phyloP scores from a whole-genome alignment of 2,888 invertebrate species.

The Cosmorhoe ocellata region DNA sequence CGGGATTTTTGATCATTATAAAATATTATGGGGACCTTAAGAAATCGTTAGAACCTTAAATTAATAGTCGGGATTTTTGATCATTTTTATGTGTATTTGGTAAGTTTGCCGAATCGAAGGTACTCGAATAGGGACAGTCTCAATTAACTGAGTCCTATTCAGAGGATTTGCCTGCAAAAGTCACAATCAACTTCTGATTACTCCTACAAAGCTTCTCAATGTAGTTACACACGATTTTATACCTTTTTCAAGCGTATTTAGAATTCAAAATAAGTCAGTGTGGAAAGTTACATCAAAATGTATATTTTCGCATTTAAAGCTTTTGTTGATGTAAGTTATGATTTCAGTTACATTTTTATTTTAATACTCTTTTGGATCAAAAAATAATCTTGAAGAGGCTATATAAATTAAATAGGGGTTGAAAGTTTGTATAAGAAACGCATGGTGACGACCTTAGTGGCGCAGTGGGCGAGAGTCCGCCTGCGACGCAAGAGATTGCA shows the following conservation, averaged over 20 bases:
- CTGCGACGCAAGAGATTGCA: too few species aligned
- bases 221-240: slow-evolving; percentile 26
- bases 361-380: background rate
- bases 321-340: slow-evolving; percentile 30
- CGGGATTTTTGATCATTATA: too few species aligned
- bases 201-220: slow-evolving; percentile 31
- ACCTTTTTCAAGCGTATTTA: slow-evolving; percentile 32
- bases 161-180: slow-evolving; percentile 48
- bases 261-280: slow-evolving; percentile 38
- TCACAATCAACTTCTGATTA: slow-evolving; percentile 44
- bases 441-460: too few species aligned
- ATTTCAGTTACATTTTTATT: background rate
- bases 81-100: background rate
- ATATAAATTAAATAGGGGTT: too few species aligned
- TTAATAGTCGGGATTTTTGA: too few species aligned
- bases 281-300: slow-evolving; percentile 13
- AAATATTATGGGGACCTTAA: too few species aligned
- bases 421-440: too few species aligned
- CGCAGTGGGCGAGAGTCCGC: too few species aligned
- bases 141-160: slow-evolving; percentile 49
- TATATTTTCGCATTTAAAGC: slow-evolving; percentile 33
- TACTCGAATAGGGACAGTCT: slow-evolving; percentile 34
- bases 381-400: too few species aligned
- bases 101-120: background rate
- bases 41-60: too few species aligned